Evolutionary conservation across 1,140 invertebrate species (phyloP).

Genomic region (Lethrus apterus): DNA sequence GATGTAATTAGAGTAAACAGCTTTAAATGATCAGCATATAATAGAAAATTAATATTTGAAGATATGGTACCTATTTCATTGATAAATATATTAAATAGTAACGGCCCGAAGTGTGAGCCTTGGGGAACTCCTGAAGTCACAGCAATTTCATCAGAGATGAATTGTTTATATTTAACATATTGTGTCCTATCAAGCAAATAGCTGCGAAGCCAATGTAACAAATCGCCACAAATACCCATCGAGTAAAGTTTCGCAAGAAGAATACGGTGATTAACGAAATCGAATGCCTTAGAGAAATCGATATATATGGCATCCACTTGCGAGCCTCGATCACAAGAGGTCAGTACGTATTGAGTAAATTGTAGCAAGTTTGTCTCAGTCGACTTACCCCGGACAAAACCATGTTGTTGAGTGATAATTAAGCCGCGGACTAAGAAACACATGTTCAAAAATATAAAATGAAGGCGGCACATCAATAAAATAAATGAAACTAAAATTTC

Average conservation of each 20-base stretch:
- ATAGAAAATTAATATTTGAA: neutral
- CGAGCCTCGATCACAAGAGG: neutral
- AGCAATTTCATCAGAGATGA: neutral
- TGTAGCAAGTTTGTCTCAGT: neutral
- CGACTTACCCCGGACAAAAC: neutral
- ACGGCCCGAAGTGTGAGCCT: neutral
- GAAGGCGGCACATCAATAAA: too few relatives aligned
- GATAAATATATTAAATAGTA: constrained; percentile 3
- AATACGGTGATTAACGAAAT: neutral
- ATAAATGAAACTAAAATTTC: too few relatives aligned
- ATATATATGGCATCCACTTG: neutral
- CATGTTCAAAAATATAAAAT: too few relatives aligned
- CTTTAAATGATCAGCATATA: neutral
- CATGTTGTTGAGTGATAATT: neutral
- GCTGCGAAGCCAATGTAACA: neutral
- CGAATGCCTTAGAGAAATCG: neutral
- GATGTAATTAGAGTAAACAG: neutral
- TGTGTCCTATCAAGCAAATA: neutral
- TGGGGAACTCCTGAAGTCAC: constrained; percentile 1
- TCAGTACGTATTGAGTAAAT: neutral
- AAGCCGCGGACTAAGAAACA: too few relatives aligned
- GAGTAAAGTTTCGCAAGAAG: neutral
- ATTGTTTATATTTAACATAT: neutral
- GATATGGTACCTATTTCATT: too few relatives aligned
- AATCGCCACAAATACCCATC: neutral